Evolutionary conservation across 2,888 invertebrate genomes (phyloP).

Genomic region (Acronicta psi): DNA sequence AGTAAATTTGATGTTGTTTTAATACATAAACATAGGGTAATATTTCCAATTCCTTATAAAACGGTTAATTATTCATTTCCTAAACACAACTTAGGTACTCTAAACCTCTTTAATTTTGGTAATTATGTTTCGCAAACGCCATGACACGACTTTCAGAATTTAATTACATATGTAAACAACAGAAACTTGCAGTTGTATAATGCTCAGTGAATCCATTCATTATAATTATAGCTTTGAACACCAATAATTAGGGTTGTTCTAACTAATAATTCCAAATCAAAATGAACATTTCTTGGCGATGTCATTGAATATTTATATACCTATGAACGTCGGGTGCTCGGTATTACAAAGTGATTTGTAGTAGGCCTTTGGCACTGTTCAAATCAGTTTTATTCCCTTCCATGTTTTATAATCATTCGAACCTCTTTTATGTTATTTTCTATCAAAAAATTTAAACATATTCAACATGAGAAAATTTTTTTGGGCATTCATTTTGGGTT

Average conservation of each 20-base stretch:
- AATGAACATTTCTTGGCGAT: slow-evolving; percentile 15
- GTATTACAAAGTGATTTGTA: slow-evolving; percentile 3
- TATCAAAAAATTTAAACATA: not conserved
- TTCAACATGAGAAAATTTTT: slow-evolving; percentile 25
- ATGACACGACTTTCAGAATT: slow-evolving; percentile 2
- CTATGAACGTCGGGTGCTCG: not conserved
- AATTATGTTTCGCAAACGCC: slow-evolving; percentile 1
- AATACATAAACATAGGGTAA: not conserved
- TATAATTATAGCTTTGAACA: slow-evolving; percentile 25
- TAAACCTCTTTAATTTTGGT: not conserved
- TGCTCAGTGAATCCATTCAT: slow-evolving; percentile 18
- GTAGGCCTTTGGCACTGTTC: slow-evolving; percentile 31
- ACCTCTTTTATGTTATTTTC: not conserved
- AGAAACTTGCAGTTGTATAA: slow-evolving; percentile 19
- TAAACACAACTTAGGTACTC: not conserved
- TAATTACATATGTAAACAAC: slow-evolving; percentile 10
- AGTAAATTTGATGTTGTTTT: not conserved
- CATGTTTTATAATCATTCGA: slow-evolving; percentile 2
- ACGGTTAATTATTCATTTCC: not conserved
- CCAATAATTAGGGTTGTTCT: slow-evolving; percentile 29
- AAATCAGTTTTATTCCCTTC: slow-evolving; percentile 9
- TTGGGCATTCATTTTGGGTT: slow-evolving; percentile 16
- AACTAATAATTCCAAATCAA: slow-evolving; percentile 8
- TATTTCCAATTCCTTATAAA: not conserved
- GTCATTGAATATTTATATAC: slow-evolving; percentile 41